Evolutionary conservation across 2,888 invertebrate genomes (phyloP).

Genomic region (Epinotia demarniana): DNA sequence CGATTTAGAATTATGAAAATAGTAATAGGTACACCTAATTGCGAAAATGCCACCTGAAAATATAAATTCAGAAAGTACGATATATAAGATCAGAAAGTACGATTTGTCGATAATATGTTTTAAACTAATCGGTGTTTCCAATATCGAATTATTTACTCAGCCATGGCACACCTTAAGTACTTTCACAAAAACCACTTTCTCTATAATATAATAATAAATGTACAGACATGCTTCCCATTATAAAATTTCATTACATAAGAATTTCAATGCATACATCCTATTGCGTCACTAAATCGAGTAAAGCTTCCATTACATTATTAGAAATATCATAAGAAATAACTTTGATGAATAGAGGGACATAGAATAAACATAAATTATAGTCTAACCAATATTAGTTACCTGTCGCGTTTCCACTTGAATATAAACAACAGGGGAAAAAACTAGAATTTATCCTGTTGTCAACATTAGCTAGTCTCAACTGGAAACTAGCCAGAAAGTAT

Average conservation of each 20-base stretch:
- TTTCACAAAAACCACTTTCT: constrained; percentile 31
- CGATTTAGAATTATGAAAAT: not conserved
- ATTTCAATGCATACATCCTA: constrained; percentile 40
- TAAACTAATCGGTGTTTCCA: constrained; percentile 24
- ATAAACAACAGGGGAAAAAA: not conserved
- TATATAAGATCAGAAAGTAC: no score
- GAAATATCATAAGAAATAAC: constrained; percentile 42
- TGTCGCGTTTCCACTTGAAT: not conserved
- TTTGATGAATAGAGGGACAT: constrained; percentile 36
- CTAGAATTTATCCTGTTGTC: not conserved
- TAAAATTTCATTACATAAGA: constrained; percentile 41
- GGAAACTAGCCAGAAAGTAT: constrained; percentile 1
- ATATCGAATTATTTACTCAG: constrained; percentile 27
- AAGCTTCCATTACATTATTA: constrained; percentile 44
- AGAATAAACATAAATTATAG: constrained; percentile 32
- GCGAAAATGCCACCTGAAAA: not conserved
- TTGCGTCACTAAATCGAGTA: constrained; percentile 44
- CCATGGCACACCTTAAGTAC: constrained; percentile 43
- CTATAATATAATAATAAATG: constrained; percentile 19
- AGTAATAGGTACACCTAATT: not conserved
- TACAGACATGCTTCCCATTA: constrained; percentile 42
- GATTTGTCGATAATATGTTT: constrained; percentile 23
- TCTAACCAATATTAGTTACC: not conserved
- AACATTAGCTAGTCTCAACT: not conserved
- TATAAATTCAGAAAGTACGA: no score